A percentile compares a stretch with the other conserved stretches of the same genome.
phyloP scores from a whole-genome alignment of 2,888 invertebrate species.

The Eucera pruinosa region DNA sequence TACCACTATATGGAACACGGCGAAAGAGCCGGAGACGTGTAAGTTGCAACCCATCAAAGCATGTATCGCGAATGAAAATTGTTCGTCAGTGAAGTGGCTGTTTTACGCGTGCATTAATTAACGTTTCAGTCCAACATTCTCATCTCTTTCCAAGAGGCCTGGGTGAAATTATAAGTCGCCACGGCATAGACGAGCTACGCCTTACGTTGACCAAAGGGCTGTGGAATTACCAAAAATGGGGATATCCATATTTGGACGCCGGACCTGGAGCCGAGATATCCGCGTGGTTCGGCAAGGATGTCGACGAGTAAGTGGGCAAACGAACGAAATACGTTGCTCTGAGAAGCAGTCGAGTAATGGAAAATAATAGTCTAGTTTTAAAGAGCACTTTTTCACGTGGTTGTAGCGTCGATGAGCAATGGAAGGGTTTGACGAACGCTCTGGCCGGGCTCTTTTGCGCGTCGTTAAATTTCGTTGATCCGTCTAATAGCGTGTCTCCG shows the following conservation, averaged over 20 bases:
- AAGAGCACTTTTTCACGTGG: neutral
- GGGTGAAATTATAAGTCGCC: slow-evolving; percentile 93
- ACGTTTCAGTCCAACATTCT: slow-evolving; percentile 90
- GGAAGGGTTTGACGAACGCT: slow-evolving; percentile 95
- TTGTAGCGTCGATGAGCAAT: slow-evolving; percentile 91
- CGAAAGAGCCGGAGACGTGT: slow-evolving; percentile 74
- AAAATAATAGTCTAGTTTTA: no score
- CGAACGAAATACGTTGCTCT: no score
- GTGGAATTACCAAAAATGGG: slow-evolving; percentile 98
- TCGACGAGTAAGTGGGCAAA: slow-evolving; percentile 74
- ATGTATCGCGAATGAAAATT: no score
- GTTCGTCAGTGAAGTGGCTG: no score
- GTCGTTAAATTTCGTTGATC: slow-evolving; percentile 96
- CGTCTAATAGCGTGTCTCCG: slow-evolving; percentile 93
- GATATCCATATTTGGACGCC: slow-evolving; percentile 95
- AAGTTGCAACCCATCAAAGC: slow-evolving; percentile 54
- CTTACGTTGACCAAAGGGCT: slow-evolving; percentile 96
- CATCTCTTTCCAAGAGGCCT: slow-evolving; percentile 94
- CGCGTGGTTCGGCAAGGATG: slow-evolving; percentile 92
- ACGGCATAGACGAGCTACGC: slow-evolving; percentile 95
- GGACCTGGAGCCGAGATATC: slow-evolving; percentile 97
- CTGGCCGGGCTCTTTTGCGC: slow-evolving; percentile 98
- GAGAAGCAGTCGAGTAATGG: no score
- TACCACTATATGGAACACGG: slow-evolving; percentile 89
- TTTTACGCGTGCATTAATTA: neutral